These are phyloP conservation scores for Dinoponera quadriceps DNA, from an alignment of 1,140 invertebrate genomes.

Conservation along the genomic window DNA sequence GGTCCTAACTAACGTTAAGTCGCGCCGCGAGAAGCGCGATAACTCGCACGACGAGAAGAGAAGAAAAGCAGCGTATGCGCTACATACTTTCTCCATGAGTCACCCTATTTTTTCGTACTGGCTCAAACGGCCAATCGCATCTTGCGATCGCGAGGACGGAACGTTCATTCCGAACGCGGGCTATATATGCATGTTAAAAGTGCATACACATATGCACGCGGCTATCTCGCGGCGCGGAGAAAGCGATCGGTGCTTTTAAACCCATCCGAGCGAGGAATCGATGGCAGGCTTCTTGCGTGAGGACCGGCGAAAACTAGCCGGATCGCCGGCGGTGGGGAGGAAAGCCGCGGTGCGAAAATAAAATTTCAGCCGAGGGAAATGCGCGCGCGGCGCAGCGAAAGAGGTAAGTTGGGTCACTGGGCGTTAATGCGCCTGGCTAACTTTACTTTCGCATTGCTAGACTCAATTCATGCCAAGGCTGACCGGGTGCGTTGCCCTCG, in stretches of 20 bases:
- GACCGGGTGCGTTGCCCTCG: slow-evolving; percentile 86
- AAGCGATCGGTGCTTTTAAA: slow-evolving; percentile 42
- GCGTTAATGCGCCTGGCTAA: slow-evolving; percentile 77
- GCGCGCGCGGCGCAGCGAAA: slow-evolving; percentile 62
- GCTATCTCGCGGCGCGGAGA: slow-evolving; percentile 26
- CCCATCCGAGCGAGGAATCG: slow-evolving; percentile 6
- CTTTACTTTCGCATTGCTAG: slow-evolving; percentile 86
- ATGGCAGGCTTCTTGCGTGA: not conserved
- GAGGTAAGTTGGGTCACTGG: slow-evolving; percentile 71
- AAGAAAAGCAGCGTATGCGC: slow-evolving; percentile 45
- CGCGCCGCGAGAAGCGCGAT: slow-evolving; percentile 26
- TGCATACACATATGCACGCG: not conserved
- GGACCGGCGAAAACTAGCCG: slow-evolving; percentile 8
- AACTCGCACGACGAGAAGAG: slow-evolving; percentile 17
- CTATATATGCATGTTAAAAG: slow-evolving; percentile 40
- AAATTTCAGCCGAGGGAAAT: slow-evolving; percentile 51
- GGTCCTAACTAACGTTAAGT: not conserved
- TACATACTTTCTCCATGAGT: slow-evolving; percentile 52
- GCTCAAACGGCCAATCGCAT: slow-evolving; percentile 35
- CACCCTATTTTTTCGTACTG: slow-evolving; percentile 50
- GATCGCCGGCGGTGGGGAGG: not conserved
- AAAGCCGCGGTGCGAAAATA: slow-evolving; percentile 23
- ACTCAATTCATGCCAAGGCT: slow-evolving; percentile 86
- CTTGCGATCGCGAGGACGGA: slow-evolving; percentile 46
- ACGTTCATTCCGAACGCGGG: slow-evolving; percentile 11